phyloP scores from a whole-genome alignment of 2,113 vertebrate species.

The Asarcornis scutulata region DNA sequence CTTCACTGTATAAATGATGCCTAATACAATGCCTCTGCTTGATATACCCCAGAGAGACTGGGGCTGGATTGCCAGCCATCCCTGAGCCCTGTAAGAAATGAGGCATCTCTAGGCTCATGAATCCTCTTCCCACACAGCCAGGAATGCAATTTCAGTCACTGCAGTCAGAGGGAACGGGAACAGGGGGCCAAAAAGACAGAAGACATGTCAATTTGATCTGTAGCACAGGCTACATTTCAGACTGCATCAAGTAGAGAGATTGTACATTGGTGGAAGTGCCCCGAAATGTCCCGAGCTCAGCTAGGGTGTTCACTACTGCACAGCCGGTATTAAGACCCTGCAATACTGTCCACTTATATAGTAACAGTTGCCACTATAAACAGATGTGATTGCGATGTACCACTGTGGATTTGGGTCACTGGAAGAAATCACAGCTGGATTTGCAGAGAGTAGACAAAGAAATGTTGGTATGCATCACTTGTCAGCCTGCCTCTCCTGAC shows the following conservation, averaged over 20 bases:
- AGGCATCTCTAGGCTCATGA: background rate
- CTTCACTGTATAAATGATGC: background rate
- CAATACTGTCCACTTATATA: background rate
- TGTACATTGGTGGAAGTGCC: background rate
- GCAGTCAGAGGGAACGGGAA: background rate
- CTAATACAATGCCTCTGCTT: background rate
- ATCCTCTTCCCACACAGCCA: background rate
- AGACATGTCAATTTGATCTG: background rate
- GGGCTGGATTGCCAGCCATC: background rate
- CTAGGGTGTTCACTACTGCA: background rate
- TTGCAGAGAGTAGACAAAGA: background rate
- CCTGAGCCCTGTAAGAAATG: background rate
- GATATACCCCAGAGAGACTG: background rate
- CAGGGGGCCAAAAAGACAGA: background rate
- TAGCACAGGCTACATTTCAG: accelerated
- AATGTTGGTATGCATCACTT: background rate
- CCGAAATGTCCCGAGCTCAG: background rate
- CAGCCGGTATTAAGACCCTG: background rate
- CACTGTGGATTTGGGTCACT: conserved; percentile 44
- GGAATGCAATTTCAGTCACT: background rate
- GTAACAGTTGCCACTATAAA: background rate
- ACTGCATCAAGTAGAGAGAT: background rate
- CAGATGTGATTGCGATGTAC: background rate
- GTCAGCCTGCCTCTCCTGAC: background rate
- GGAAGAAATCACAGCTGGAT: conserved; percentile 46